Conservation (phyloP, 2,797 vertebrate genomes). For the Ptychadena robeensis region DNA sequence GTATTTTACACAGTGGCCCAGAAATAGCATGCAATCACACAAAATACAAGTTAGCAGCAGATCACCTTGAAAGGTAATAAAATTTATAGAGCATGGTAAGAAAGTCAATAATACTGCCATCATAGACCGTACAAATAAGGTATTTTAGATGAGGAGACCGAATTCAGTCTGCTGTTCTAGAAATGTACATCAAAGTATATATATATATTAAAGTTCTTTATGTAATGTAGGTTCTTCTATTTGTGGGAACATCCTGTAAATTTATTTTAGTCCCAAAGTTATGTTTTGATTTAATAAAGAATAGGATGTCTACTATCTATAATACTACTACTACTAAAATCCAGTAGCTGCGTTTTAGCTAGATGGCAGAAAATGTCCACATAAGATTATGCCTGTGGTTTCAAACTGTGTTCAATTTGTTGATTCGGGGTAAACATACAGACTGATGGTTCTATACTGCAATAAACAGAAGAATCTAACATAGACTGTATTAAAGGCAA, state of each 20-base stretch:
- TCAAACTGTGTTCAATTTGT: no score
- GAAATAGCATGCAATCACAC: constrained; percentile 46
- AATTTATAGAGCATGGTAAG: constrained; percentile 53
- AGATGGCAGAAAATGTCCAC: no score
- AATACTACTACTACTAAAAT: no score
- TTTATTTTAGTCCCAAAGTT: background rate
- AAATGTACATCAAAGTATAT: no score
- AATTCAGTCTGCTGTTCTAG: background rate
- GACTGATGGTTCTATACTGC: no score
- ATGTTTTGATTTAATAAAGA: background rate
- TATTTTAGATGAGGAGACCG: background rate
- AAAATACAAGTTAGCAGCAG: constrained; percentile 44
- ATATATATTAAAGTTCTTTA: no score
- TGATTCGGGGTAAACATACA: no score
- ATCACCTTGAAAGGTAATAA: constrained; percentile 56
- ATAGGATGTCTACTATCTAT: no score
- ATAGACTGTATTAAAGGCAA: no score
- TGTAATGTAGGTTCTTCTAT: background rate
- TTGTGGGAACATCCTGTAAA: no score
- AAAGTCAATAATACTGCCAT: constrained; percentile 49
- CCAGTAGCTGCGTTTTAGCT: background rate
- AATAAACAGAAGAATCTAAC: no score
- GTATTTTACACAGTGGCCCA: constrained; percentile 48
- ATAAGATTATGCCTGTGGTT: no score
- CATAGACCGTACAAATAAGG: constrained; percentile 4